Base-by-base conservation (phyloP, 2,797 vertebrate species). In the Etheostoma nigrum region DNA sequence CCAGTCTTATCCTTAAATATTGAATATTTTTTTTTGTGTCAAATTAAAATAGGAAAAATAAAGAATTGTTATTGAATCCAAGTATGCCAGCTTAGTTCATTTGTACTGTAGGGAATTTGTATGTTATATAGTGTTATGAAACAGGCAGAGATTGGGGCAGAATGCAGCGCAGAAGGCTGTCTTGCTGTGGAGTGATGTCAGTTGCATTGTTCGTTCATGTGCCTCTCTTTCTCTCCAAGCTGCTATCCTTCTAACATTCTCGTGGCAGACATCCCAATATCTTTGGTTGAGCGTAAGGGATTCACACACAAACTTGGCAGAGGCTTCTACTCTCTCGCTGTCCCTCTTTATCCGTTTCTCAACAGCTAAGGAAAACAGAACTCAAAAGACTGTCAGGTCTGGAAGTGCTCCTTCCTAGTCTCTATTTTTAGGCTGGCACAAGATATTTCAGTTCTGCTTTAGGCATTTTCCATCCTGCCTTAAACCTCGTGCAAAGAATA, bases 371-470 rank as follows among this genome's bases (percentile, higher is more conserved):
- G 86, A 84, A 40, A 89, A 82, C 65, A 63, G 21, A 83, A 72
- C 78, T 87, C 70, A 71, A 82, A 85, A 83, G 79, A 68, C 72
- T 81, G 88, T 85, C 86, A 82, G 67, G 57, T 78, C 72, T 86
- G 66, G 79, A 79, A 87, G 72, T 71, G 74, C 81, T 86, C 73
- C 69, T 66, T 76, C 80, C 68, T 74, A 4, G n/a, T 44, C 23
- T 49, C 82, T 93, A 89, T 92, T 89, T 93, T 90, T 89, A 88
- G 88, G n/a, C 67, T 66, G 74, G 76, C 81, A 81, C 14, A 18
- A 40, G 74, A 78, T 61, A 68, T 71, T 89, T 90, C 78, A 71
- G 13, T 65, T 79, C 65, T 75, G 45, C 85, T 82, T 82, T 48
- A 40, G 84, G 76, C 48, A 54, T 76, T 76, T 72, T 60, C 69